Evolutionary conservation across 2,888 invertebrate genomes (phyloP).

Genomic region (Brachyopa scutellaris): DNA sequence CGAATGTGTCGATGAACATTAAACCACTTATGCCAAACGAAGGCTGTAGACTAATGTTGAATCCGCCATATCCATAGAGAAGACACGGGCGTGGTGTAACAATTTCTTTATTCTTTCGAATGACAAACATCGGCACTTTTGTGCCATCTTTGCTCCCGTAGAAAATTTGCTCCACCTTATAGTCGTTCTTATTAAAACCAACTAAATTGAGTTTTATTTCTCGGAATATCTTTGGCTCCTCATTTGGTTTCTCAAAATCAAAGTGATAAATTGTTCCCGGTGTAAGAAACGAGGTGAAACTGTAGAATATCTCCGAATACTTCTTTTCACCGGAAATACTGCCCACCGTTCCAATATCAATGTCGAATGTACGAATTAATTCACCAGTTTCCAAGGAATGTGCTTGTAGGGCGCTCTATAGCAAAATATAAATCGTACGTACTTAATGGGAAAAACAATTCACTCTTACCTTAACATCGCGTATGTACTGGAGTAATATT

Average conservation of each 20-base stretch:
- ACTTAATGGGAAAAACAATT: not conserved
- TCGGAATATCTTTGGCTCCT: constrained; percentile 87
- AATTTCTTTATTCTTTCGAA: constrained; percentile 85
- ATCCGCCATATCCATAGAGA: constrained; percentile 98
- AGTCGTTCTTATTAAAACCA: constrained; percentile 90
- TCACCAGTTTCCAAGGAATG: constrained; percentile 89
- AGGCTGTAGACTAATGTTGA: constrained; percentile 95
- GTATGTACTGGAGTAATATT: constrained; percentile 93
- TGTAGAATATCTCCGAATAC: constrained; percentile 95
- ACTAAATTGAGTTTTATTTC: constrained; percentile 91
- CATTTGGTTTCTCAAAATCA: constrained; percentile 87
- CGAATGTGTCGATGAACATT: constrained; percentile 93
- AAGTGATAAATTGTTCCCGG: constrained; percentile 92
- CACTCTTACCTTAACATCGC: constrained; percentile 93
- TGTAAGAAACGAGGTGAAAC: constrained; percentile 96
- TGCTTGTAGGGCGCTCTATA: constrained; percentile 91
- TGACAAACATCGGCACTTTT: constrained; percentile 97
- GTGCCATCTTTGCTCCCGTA: constrained; percentile 96
- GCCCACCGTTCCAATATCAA: constrained; percentile 93
- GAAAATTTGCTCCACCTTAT: constrained; percentile 94
- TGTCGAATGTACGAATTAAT: constrained; percentile 87
- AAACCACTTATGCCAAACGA: constrained; percentile 93
- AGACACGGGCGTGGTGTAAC: constrained; percentile 87
- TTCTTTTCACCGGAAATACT: constrained; percentile 93
- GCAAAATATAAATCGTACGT: constrained; percentile 6